Evolutionary conservation across 2,888 invertebrate species (phyloP).

Genomic region (Sesia bembeciformis): DNA sequence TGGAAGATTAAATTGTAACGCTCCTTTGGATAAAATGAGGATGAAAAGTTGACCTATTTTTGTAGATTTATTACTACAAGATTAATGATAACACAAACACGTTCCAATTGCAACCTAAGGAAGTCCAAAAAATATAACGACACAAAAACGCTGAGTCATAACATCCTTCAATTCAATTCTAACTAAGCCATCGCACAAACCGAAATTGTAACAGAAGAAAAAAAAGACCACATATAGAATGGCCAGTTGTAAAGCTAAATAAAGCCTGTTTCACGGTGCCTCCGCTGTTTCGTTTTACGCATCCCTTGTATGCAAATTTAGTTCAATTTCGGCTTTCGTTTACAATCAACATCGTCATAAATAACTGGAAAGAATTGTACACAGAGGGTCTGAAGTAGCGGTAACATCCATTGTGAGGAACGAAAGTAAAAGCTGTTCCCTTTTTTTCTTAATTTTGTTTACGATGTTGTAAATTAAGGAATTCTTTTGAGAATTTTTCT

Average conservation of each 20-base stretch:
- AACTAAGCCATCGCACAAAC: conserved; percentile 19
- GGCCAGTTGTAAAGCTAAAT: conserved; percentile 16
- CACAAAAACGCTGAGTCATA: background rate
- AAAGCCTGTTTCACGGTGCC: conserved; percentile 10
- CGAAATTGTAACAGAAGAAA: conserved; percentile 16
- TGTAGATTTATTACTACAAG: no score
- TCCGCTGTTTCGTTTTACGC: conserved; percentile 16
- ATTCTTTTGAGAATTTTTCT: conserved; percentile 2
- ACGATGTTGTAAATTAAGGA: conserved; percentile 7
- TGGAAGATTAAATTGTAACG: no score
- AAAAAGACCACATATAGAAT: conserved; percentile 26
- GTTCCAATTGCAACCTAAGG: no score
- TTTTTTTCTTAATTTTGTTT: conserved; percentile 6
- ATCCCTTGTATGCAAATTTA: conserved; percentile 54
- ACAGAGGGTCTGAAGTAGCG: conserved; percentile 16
- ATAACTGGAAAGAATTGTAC: conserved; percentile 27
- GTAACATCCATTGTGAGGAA: conserved; percentile 16
- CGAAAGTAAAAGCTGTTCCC: conserved; percentile 18
- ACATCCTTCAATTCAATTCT: conserved; percentile 26
- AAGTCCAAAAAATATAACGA: background rate
- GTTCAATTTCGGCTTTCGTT: conserved; percentile 39
- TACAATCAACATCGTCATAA: conserved; percentile 35
- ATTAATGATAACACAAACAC: no score
- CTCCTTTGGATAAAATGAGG: no score
- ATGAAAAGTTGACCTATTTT: no score